Evolutionary conservation across 2,113 vertebrate species (phyloP).

Genomic region (Leptosomus discolor): DNA sequence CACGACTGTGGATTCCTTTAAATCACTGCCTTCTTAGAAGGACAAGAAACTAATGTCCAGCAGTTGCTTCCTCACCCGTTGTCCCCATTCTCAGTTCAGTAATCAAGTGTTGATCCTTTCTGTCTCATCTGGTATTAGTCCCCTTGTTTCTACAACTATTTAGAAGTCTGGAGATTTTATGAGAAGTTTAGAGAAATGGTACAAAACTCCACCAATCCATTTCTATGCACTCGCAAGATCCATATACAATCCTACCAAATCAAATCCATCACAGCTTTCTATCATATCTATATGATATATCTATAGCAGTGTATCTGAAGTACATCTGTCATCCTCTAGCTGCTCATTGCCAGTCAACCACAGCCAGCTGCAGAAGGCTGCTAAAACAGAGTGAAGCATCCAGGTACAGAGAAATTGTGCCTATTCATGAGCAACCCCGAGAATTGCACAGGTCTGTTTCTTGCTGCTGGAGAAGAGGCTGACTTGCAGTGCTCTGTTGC

Average conservation of each 20-base stretch:
- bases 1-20: neutral
- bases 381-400: neutral
- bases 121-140: neutral
- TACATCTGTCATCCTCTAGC: neutral
- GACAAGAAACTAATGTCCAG: constrained; percentile 5
- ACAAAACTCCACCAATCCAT: neutral
- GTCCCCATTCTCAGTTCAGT: neutral
- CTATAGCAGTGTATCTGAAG: neutral
- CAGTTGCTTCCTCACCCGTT: neutral
- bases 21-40: neutral
- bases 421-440: neutral
- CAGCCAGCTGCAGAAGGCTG: neutral
- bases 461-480: neutral
- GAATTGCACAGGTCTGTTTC: neutral
- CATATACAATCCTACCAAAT: neutral
- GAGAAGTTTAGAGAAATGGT: neutral
- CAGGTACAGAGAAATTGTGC: neutral
- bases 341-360: neutral
- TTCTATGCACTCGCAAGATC: neutral
- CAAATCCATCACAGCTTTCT: neutral
- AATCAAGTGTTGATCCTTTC: neutral
- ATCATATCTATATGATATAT: neutral
- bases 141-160: neutral
- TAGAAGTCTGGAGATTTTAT: neutral
- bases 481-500: neutral